These are phyloP conservation scores for Mastomys natalensis DNA, from an alignment of 2,113 vertebrate species.

Conservation along the genomic window DNA sequence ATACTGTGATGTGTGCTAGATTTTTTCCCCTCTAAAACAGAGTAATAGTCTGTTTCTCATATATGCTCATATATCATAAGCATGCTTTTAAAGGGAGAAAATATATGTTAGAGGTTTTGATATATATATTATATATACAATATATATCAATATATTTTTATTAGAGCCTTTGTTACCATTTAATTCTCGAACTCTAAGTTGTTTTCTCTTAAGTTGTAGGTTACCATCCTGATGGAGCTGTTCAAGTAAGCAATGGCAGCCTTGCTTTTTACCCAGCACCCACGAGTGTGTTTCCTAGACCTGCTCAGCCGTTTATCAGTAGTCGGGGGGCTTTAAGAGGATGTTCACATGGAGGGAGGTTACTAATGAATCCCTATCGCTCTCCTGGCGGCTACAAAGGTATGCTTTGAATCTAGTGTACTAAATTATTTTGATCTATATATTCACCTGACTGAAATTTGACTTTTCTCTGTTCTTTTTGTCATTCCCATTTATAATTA, in stretches of 20 bases:
- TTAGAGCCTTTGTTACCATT: slow-evolving; percentile 54
- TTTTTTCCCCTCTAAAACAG: not conserved
- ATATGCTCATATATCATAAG: not conserved
- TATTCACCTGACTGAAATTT: slow-evolving; percentile 31
- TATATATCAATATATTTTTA: slow-evolving; percentile 1
- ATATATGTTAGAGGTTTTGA: slow-evolving; percentile 24
- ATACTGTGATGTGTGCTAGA: not conserved
- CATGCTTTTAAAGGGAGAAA: slow-evolving; percentile 35
- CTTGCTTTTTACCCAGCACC: slow-evolving; percentile 90
- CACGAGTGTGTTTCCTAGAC: slow-evolving; percentile 86
- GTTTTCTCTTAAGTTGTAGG: slow-evolving; percentile 83
- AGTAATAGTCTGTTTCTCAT: not conserved
- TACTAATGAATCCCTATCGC: slow-evolving; percentile 87
- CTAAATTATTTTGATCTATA: slow-evolving; percentile 47
- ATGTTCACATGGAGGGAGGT: slow-evolving; percentile 90
- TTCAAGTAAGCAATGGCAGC: slow-evolving; percentile 88
- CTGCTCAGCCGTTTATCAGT: slow-evolving; percentile 88
- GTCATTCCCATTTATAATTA: slow-evolving; percentile 17
- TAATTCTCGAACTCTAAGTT: slow-evolving; percentile 65
- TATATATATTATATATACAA: not conserved
- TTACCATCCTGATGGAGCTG: slow-evolving; percentile 89
- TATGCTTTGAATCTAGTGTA: slow-evolving; percentile 78
- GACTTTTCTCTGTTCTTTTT: slow-evolving; percentile 40
- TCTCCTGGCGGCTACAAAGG: slow-evolving; percentile 92
- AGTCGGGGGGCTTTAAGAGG: slow-evolving; percentile 91